Evolutionary conservation across 2,113 vertebrate genomes (phyloP).

Genomic region (Corvus cornix): DNA sequence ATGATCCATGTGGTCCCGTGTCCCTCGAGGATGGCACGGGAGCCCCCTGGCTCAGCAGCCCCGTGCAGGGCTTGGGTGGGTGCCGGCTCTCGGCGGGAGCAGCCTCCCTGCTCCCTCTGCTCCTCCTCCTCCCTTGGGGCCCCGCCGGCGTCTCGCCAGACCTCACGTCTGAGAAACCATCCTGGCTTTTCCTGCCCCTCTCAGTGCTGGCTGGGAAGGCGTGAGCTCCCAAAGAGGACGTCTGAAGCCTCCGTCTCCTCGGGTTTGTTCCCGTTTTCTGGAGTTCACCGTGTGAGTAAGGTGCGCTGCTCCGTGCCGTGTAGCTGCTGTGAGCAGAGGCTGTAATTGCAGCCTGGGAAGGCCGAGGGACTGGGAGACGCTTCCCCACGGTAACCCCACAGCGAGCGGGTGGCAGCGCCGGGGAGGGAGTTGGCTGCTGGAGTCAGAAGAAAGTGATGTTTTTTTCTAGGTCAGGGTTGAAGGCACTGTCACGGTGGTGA

Average conservation of each 20-base stretch:
- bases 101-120: not conserved
- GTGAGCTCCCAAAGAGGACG: fast-evolving
- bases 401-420: not conserved
- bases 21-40: fast-evolving
- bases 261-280: fast-evolving
- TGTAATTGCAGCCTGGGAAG: not conserved
- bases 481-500: conserved; percentile 17
- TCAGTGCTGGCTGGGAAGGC: not conserved
- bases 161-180: fast-evolving
- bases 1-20: fast-evolving
- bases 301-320: fast-evolving
- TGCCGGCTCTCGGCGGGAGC: fast-evolving
- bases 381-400: not conserved
- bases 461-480: conserved; percentile 28
- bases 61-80: fast-evolving
- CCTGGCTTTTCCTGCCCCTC: not conserved
- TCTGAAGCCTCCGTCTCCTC: not conserved
- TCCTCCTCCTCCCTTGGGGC: not conserved
- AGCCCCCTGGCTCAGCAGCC: not conserved
- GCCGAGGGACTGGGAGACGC: not conserved
- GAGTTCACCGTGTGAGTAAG: fast-evolving
- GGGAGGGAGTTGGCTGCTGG: not conserved
- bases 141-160: fast-evolving
- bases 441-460: not conserved
- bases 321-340: not conserved